phyloP scores from a whole-genome alignment of 2,797 vertebrate genomes.

The Pseudochaenichthys georgianus region DNA sequence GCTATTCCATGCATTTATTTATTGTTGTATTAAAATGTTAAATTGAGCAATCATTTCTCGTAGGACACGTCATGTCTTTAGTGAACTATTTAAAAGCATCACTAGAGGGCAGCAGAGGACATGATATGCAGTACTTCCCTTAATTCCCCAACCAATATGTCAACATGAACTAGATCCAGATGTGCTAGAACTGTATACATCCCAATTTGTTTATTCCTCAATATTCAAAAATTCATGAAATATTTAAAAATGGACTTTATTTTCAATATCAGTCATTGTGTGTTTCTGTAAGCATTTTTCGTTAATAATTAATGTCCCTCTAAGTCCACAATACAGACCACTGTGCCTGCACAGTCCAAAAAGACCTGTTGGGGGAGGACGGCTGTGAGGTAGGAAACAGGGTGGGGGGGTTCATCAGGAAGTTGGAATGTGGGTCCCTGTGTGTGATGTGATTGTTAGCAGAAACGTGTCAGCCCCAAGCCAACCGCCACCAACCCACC shows the following conservation, averaged over 20 bases:
- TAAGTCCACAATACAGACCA: slow-evolving; percentile 11
- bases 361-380: slow-evolving; percentile 47
- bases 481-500: slow-evolving; percentile 69
- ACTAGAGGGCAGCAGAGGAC: slow-evolving; percentile 75
- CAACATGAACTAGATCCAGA: slow-evolving; percentile 58
- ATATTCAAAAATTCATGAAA: not conserved
- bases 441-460: slow-evolving; percentile 99
- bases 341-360: slow-evolving; percentile 32
- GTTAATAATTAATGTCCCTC: not conserved
- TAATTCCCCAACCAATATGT: slow-evolving; percentile 13
- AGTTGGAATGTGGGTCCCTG: slow-evolving; percentile 91
- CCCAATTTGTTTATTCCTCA: slow-evolving; percentile 21
- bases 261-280: not conserved
- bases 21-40: not conserved
- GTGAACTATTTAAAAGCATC: slow-evolving; percentile 17
- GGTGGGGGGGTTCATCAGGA: slow-evolving; percentile 82
- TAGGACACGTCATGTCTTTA: not conserved
- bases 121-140: slow-evolving; percentile 31
- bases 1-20: not conserved
- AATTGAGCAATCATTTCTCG: not conserved
- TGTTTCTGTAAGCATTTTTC: slow-evolving; percentile 19
- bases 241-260: not conserved
- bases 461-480: slow-evolving; percentile 92
- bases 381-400: slow-evolving; percentile 74
- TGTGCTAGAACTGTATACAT: slow-evolving; percentile 38